Percentiles rank a stretch among this genome's conserved stretches.
Conservation (phyloP, 2,797 vertebrate species). For the Fratercula arctica region DNA sequence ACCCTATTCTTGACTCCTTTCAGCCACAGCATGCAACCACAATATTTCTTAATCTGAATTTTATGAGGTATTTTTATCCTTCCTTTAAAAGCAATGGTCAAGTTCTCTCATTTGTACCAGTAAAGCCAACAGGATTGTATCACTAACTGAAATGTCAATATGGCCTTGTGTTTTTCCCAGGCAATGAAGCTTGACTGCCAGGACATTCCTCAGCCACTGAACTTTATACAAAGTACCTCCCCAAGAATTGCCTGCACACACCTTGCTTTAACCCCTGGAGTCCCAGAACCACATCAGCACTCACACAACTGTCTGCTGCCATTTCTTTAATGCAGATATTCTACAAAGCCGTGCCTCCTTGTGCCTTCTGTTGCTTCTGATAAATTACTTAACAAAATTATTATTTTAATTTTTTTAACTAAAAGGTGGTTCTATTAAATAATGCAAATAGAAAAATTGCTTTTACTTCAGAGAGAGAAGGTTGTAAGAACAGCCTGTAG, state of each 20-base stretch:
- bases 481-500: not conserved
- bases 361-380: not conserved
- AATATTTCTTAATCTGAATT: not conserved
- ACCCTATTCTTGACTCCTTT: not conserved
- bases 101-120: not conserved
- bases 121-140: not conserved
- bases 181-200: constrained; percentile 54
- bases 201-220: constrained; percentile 43
- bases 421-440: not conserved
- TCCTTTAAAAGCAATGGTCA: not conserved
- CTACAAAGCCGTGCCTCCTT: not conserved
- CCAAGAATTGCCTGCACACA: constrained; percentile 1
- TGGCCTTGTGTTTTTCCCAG: constrained; percentile 52
- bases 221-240: constrained; percentile 2
- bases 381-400: not conserved
- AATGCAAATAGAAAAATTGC: not conserved
- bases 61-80: constrained; percentile 7
- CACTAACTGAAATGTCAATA: constrained; percentile 7
- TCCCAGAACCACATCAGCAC: not conserved
- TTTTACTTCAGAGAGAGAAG: not conserved
- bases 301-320: not conserved
- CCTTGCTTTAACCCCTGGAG: constrained; percentile 41
- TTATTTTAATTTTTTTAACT: not conserved
- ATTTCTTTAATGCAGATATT: not conserved
- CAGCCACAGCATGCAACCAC: not conserved